phyloP scores from a whole-genome alignment of 37 sponge, comb jelly and placozoan genomes.

The Spongilla lacustris region DNA sequence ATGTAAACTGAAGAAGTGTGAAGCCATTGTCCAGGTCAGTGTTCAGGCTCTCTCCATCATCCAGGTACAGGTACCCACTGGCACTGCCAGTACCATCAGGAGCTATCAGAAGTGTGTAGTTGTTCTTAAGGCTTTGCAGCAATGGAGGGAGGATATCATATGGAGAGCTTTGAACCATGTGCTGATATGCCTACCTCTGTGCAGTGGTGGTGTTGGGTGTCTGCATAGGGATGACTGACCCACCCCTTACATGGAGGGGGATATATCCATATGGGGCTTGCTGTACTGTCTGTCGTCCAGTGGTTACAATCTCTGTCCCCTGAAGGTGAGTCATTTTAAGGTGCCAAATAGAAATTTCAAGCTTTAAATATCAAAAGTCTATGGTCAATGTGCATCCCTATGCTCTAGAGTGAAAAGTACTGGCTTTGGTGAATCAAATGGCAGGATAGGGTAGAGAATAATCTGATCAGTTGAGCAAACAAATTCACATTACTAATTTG shows the following conservation, averaged over 20 bases:
- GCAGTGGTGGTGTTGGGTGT: constrained; percentile 58
- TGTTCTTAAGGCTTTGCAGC: constrained; percentile 47
- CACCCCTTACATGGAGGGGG: constrained; percentile 71
- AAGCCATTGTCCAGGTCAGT: constrained; percentile 21
- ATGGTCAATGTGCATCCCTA: no score
- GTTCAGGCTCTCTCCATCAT: constrained; percentile 65
- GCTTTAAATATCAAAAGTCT: no score
- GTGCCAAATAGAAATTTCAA: no score
- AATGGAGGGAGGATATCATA: background rate
- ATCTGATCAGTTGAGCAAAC: no score
- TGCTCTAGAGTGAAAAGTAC: no score
- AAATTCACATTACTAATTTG: no score
- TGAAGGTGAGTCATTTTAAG: background rate
- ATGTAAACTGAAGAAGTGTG: constrained; percentile 14
- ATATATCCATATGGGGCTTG: constrained; percentile 47
- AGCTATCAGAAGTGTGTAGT: constrained; percentile 53
- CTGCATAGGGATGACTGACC: constrained; percentile 50
- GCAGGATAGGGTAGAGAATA: no score
- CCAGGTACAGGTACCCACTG: constrained; percentile 51
- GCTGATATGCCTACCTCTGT: constrained; percentile 28
- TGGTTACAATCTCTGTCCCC: constrained; percentile 24
- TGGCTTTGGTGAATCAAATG: no score
- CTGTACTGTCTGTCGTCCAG: constrained; percentile 17
- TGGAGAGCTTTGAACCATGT: background rate
- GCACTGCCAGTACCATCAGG: constrained; percentile 7